Base-by-base conservation (phyloP, 2,113 vertebrate genomes). In the Emydocephalus ijimae region DNA sequence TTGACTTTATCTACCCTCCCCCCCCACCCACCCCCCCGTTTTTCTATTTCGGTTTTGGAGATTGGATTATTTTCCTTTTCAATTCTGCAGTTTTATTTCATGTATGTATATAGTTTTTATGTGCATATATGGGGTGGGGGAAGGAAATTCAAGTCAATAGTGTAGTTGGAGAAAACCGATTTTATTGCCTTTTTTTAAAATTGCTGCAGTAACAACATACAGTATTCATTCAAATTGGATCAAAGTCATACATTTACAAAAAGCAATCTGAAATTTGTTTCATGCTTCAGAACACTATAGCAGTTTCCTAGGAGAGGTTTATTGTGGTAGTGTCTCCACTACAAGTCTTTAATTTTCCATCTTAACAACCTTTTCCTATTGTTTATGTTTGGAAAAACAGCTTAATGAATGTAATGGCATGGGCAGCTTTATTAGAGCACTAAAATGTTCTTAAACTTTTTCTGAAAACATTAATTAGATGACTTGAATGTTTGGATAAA, bases 401-500 rank as follows among this genome's bases (percentile, higher is more conserved):
- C 24, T 81, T 43, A 54, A 59, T 54, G 54, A 57, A 89, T 69
- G 29, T 45, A 92, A 89, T 50, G 64, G 34, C 85, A 89, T n/a
- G 64, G 91, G 52, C 64, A 85, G 26, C 52, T 48, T 50, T 50
- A 89, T 89, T 69, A 85, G 85, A 92, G 69, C 64, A 45, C 39
- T 74, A 23, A 26, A 74, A 69, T 52, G 88, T 88, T 88, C 69
- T 54, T 43, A 69, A 88, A 34, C 48, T 39, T n/a, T 74, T 92
- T 86, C 23, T 92, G 48, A 48, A 92, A 50, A 88, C 23, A 61
- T 61, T 61, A 55, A 52, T 24, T 87, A 74, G 48, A 29, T 34
- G 5, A 61, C 69, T 74, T 88, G 59, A 92, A 88, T 92, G 86
- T 88, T 59, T 74, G 86, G 91, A 61, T 61, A 88, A 88, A 54